phyloP scores from a whole-genome alignment of 2,797 vertebrate genomes.

The Pampus argenteus region DNA sequence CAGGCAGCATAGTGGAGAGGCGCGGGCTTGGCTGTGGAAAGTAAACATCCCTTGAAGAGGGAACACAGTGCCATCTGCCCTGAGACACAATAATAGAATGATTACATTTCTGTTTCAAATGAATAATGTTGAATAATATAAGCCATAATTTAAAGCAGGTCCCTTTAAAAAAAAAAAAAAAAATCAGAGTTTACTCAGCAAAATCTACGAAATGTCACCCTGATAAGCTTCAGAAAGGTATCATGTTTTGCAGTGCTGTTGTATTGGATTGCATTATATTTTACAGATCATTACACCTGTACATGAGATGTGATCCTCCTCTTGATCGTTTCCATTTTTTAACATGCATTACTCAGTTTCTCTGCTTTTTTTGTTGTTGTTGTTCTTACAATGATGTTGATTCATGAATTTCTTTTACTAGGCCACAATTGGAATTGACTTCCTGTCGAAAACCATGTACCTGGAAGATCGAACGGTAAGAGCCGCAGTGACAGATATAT shows the following conservation, averaged over 20 bases:
- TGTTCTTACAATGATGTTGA: conserved; percentile 33
- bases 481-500: conserved; percentile 22
- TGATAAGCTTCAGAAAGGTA: neutral
- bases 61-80: conserved; percentile 58
- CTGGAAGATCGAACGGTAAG: conserved; percentile 93
- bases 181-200: neutral
- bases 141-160: conserved; percentile 30
- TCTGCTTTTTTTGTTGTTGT: neutral
- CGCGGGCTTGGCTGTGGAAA: conserved; percentile 48
- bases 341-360: conserved; percentile 17
- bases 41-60: conserved; percentile 55
- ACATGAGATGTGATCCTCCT: conserved; percentile 14
- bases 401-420: conserved; percentile 68
- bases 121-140: conserved; percentile 4
- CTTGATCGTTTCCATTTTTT: neutral
- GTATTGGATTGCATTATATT: neutral
- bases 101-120: conserved; percentile 42
- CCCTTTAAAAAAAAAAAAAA: neutral
- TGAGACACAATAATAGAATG: conserved; percentile 33
- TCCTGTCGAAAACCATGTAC: conserved; percentile 96
- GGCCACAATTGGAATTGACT: conserved; percentile 95
- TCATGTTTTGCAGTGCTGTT: neutral
- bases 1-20: conserved; percentile 40
- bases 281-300: neutral
- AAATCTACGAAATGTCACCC: neutral